Base-by-base conservation (phyloP, 92 coral and sea anemone genomes). In the Palythoa grandiflora region DNA sequence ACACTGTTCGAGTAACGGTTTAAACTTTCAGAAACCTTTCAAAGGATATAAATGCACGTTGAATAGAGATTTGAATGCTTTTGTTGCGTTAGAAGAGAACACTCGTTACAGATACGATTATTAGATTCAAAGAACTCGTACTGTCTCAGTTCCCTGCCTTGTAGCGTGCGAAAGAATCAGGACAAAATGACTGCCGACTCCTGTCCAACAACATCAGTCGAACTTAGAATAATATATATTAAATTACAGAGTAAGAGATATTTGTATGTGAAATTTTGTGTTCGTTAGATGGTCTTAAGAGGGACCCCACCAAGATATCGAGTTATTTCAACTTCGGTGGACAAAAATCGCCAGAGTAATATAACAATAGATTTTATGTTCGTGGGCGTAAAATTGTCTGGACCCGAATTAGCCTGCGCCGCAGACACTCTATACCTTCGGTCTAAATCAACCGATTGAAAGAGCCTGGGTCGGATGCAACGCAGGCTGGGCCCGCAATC, bases 171-270 rank as follows among this genome's bases (percentile, higher is more conserved):
- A 9, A 65, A 17, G 17, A 38, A 10, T 9, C 28, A 35, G 40
- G 14, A 28, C 44, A 37, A 8, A 17, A 17, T 28, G 8, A 9
- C 12, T 70, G 3, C 48, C 48, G 17, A 28, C 16, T 35, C 75
- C 40, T 35, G 9, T 16, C 75, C 44, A 38, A 12, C 17, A 15
- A 9, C 47, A 35, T 9, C 50, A 6, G 15, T 68, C 21, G 38
- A 68, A 20, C 75, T 10, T 70, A 28, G 75, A 70, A 70, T 35
- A 70, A 70, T 70, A 70, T 70, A 70, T 70, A 70, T 35, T 70
- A 70, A 70, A 28, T n/a, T 70, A 70, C 75, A 17, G 2, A 70
- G 47, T 15, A 35, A 15, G 44, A 5, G 16, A 70, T 44, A 28
- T 70, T 70, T 38, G 48, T 70, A 35, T 70, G 75, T 70, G 12